Base-by-base conservation (phyloP, 2,888 invertebrate genomes). In the Macropis europaea region DNA sequence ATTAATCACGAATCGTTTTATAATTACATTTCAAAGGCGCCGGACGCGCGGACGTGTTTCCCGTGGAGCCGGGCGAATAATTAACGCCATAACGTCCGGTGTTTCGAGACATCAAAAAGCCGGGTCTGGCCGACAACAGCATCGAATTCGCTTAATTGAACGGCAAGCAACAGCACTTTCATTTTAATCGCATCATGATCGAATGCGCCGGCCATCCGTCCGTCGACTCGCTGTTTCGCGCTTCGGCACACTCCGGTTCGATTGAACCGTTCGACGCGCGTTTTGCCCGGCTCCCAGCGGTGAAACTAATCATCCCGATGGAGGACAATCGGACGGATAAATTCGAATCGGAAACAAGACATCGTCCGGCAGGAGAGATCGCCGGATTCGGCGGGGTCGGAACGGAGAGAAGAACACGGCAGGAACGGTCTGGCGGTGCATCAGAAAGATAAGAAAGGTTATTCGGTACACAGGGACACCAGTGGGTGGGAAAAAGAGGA, bases 381-480 rank as follows among this genome's bases (percentile, higher is more conserved):
- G 24, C 2, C n/a, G n/a, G 7, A 5, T 9, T 15, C 2, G 1
- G 36, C n/a, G 22, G 17, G 40, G 47, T 40, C 38, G 36, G 52
- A 62, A 30, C 40, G 34, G 22, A 6, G 30, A 43, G 61, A 50
- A 11, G 24, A 22, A 15, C 4, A 22, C 4, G 26, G 13, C 6
- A 15, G 38, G 30, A 36, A 9, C 34, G 48, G 64, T 17, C 36
- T 54, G 40, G 36, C 75, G 67, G 63, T 74, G 77, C 72, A 74
- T 70, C 67, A 64, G 56, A 60, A 56, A 79, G 85, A 84, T 84
- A 84, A 85, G 84, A 63, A 77, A 70, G 73, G 64, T 74, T 67
- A 72, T 76, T 79, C 42, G 47, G 30, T 19, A 48, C 19, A 15
- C 19, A 28, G 22, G 40, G 22, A 36, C 19, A 1, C 22, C 11